Percentiles rank a stretch among this genome's conserved stretches.
Evolutionary conservation across 2,113 vertebrate species (phyloP).

Genomic region (Capricornis sumatraensis): DNA sequence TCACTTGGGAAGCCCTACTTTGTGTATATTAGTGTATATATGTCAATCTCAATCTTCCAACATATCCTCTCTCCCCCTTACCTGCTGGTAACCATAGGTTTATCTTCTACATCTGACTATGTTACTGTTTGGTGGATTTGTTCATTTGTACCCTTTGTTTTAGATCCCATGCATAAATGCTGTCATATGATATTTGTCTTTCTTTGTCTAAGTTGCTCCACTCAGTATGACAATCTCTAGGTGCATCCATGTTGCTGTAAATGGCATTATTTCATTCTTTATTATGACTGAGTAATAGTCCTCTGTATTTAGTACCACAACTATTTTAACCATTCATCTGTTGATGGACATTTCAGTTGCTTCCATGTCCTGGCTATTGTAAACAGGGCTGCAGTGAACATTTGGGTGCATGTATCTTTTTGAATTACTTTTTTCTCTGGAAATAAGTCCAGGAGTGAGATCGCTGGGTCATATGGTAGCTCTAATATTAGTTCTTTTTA

Average conservation of each 20-base stretch:
- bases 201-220: not conserved
- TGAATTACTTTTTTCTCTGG: not conserved
- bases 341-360: not conserved
- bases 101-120: not conserved
- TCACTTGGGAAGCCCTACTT: not conserved
- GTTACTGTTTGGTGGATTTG: not conserved
- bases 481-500: not conserved
- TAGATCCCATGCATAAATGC: not conserved
- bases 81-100: not conserved
- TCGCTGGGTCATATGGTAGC: not conserved
- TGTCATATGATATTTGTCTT: not conserved
- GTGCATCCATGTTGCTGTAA: not conserved
- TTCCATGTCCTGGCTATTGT: not conserved
- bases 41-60: not conserved
- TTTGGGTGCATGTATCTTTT: no score
- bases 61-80: not conserved
- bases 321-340: not conserved
- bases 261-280: not conserved
- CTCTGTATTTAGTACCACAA: not conserved
- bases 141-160: not conserved
- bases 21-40: not conserved
- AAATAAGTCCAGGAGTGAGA: not conserved
- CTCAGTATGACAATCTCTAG: not conserved
- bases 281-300: not conserved
- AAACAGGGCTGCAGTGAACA: not conserved